These are phyloP conservation scores for Artibeus jamaicensis DNA, from an alignment of 2,797 vertebrate species.

Conservation along the genomic window DNA sequence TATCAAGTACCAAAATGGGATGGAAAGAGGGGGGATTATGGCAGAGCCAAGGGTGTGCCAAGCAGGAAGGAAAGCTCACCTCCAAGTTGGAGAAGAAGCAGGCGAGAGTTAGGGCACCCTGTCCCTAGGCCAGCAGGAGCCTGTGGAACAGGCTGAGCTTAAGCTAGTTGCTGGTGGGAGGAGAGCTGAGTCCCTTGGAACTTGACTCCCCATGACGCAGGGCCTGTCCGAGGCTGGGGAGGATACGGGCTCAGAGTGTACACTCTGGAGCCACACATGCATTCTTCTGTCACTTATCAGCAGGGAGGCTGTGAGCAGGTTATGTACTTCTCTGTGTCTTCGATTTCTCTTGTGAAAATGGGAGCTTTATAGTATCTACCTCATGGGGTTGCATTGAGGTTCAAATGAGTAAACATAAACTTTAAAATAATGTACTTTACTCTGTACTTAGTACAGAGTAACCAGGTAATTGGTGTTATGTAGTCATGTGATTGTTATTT, in stretches of 20 bases:
- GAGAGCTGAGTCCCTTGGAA: neutral
- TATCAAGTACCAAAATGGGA: neutral
- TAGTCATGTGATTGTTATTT: neutral
- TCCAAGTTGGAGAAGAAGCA: neutral
- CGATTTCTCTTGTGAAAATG: neutral
- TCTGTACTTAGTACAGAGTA: no score
- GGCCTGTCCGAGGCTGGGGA: neutral
- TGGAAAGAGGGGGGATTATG: neutral
- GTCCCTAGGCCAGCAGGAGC: neutral
- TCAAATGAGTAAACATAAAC: neutral
- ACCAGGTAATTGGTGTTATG: neutral
- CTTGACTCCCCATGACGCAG: neutral
- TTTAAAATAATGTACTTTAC: neutral
- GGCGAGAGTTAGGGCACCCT: neutral
- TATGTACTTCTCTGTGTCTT: neutral
- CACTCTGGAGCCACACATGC: neutral
- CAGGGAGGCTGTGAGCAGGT: neutral
- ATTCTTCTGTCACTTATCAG: neutral
- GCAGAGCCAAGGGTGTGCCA: neutral
- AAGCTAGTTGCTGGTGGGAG: neutral
- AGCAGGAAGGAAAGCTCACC: neutral
- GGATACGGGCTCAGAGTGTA: neutral
- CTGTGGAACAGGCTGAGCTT: neutral
- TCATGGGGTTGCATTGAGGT: neutral
- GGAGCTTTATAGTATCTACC: neutral